phyloP scores from a whole-genome alignment of 2,113 vertebrate genomes.

The Aspidoscelis tigris region DNA sequence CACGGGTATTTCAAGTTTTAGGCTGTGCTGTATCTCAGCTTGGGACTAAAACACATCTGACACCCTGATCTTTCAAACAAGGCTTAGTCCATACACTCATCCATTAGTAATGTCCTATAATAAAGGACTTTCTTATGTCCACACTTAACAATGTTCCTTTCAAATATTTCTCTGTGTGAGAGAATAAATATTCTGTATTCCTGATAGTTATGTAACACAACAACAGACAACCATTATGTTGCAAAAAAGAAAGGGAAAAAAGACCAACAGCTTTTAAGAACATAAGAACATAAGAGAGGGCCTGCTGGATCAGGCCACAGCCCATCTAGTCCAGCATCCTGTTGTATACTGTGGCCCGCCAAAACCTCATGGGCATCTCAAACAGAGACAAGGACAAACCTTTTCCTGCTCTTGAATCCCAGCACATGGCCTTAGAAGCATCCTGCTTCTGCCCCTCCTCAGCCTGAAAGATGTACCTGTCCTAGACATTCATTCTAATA shows the following conservation, averaged over 20 bases:
- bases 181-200: background rate
- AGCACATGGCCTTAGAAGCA: too few relatives aligned
- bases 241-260: background rate
- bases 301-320: too few relatives aligned
- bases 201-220: background rate
- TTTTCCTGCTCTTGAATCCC: too few relatives aligned
- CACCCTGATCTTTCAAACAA: background rate
- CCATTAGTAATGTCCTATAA: conserved; percentile 43
- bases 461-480: too few relatives aligned
- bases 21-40: background rate
- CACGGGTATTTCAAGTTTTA: conserved; percentile 4
- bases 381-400: too few relatives aligned
- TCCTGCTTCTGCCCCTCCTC: too few relatives aligned
- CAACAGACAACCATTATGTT: background rate
- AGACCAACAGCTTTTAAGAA: too few relatives aligned
- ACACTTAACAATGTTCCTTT: conserved; percentile 13
- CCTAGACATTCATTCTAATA: too few relatives aligned
- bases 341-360: too few relatives aligned
- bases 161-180: background rate
- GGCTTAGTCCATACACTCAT: accelerated
- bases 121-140: conserved; percentile 24
- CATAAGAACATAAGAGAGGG: too few relatives aligned
- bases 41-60: background rate
- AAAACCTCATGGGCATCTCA: too few relatives aligned
- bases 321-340: too few relatives aligned